These are phyloP conservation scores for Pelobates cultripes DNA, from an alignment of 2,797 vertebrate species.

Conservation along the genomic window DNA sequence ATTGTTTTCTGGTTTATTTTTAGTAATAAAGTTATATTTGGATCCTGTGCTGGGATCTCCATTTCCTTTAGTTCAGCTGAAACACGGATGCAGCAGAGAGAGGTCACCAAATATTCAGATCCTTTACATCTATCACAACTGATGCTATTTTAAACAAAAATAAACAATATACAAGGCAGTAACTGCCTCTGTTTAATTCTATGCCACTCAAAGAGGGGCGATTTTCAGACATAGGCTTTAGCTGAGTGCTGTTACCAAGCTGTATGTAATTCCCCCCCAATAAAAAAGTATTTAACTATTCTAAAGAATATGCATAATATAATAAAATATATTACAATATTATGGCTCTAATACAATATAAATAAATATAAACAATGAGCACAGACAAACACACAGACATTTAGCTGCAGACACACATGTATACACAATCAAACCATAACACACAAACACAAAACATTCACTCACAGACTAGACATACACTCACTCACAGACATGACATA, in stretches of 20 bases:
- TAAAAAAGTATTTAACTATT: no score
- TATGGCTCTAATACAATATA: no score
- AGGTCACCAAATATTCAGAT: constrained; percentile 67
- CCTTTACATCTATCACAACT: constrained; percentile 50
- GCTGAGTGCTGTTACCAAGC: no score
- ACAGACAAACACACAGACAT: background rate
- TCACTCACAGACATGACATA: background rate
- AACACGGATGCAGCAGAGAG: constrained; percentile 65
- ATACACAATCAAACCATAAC: background rate
- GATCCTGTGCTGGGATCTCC: constrained; percentile 66
- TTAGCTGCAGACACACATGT: background rate
- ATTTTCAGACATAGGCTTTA: no score
- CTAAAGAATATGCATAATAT: no score
- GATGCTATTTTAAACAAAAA: constrained; percentile 58
- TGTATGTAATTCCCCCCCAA: no score
- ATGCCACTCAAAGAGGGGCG: no score
- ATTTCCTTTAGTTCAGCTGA: constrained; percentile 70
- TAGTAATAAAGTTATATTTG: constrained; percentile 68
- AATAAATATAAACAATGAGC: no score
- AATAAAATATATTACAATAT: no score
- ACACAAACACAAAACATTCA: background rate
- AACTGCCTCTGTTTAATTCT: background rate
- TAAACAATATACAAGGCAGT: constrained; percentile 48
- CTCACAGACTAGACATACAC: background rate
- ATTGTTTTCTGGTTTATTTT: constrained; percentile 54